Conservation (phyloP, 2,113 vertebrate species). For the Lophura nycthemera region DNA sequence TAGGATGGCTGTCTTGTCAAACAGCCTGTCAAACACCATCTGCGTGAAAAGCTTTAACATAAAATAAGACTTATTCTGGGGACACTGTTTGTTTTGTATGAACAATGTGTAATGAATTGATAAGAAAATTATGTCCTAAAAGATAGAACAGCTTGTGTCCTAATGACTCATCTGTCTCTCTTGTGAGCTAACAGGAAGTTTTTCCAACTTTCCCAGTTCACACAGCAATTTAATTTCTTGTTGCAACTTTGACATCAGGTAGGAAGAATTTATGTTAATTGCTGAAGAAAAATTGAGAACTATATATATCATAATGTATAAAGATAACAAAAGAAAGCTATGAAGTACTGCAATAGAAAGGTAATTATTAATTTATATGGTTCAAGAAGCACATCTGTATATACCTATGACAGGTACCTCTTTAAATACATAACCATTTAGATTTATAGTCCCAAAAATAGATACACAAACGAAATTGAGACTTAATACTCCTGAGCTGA, state of each 20-base stretch:
- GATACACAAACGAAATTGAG: not conserved
- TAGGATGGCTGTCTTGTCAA: constrained; percentile 19
- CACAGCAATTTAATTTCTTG: not conserved
- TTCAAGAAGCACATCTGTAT: not conserved
- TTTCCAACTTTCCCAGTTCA: not conserved
- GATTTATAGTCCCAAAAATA: not conserved
- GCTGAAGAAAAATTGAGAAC: not conserved
- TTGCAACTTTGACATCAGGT: not conserved
- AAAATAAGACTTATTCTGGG: constrained; percentile 20
- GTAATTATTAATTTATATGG: not conserved
- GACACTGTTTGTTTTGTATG: not conserved
- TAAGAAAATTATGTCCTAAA: constrained; percentile 43
- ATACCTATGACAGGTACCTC: not conserved
- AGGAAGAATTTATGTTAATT: not conserved
- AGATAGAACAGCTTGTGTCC: not conserved
- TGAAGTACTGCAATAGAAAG: not conserved
- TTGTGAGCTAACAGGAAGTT: not conserved
- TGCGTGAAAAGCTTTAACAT: not conserved
- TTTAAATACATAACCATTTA: not conserved
- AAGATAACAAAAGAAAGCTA: not conserved
- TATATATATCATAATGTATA: not conserved
- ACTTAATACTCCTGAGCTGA: not conserved
- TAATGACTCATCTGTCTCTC: constrained; percentile 44
- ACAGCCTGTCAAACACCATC: not conserved
- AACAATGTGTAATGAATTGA: constrained; percentile 15